Conservation (phyloP, 64 coral and sea anemone genomes). For the Pachyseris speciosa region DNA sequence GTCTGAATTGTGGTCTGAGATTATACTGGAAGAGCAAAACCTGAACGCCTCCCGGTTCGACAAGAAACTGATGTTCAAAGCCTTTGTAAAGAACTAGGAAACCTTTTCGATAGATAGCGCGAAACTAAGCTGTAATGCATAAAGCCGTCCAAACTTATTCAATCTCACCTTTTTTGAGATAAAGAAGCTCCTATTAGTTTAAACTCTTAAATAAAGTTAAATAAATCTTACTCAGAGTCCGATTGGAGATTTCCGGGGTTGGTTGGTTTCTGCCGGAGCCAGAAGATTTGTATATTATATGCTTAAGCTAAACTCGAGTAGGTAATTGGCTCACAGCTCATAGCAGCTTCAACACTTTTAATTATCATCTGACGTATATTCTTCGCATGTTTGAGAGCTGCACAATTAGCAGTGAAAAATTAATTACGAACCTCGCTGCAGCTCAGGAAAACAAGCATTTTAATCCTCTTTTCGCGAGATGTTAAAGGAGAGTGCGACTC, state of each 20-base stretch:
- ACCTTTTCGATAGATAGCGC: too few relatives aligned
- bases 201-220: neutral
- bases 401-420: slow-evolving; percentile 38
- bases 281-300: too few relatives aligned
- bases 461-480: neutral
- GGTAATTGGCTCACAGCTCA: neutral
- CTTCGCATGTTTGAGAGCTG: neutral
- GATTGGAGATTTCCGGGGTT: neutral
- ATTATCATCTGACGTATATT: neutral
- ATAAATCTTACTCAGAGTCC: neutral
- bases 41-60: too few relatives aligned
- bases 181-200: neutral
- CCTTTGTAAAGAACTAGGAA: neutral
- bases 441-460: neutral
- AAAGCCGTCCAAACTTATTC: too few relatives aligned
- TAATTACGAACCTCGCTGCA: neutral
- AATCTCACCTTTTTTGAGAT: neutral
- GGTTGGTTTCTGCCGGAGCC: too few relatives aligned
- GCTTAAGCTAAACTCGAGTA: neutral
- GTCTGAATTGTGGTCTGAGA: neutral
- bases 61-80: neutral
- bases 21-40: neutral
- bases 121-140: too few relatives aligned
- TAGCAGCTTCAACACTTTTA: slow-evolving; percentile 1
- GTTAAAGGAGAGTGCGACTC: neutral